phyloP scores from a whole-genome alignment of 2,797 vertebrate species.

The Pangasius larnaudii region DNA sequence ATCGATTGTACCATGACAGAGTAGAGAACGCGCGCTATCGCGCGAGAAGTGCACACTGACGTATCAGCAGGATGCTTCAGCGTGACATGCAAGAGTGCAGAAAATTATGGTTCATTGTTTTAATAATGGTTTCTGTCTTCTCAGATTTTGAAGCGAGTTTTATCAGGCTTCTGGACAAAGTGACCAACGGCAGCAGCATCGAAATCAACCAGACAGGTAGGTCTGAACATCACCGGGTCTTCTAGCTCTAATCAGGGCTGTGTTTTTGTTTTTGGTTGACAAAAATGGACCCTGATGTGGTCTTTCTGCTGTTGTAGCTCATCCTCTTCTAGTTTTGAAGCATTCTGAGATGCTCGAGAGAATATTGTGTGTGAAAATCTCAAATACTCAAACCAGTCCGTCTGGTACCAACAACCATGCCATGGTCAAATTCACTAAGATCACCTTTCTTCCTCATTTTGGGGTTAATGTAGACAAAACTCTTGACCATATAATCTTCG shows the following conservation, averaged over 20 bases:
- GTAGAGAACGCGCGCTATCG: background rate
- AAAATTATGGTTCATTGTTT: background rate
- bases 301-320: background rate
- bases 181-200: constrained; percentile 94
- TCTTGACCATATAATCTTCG: background rate
- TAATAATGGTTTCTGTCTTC: constrained; percentile 7
- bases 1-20: background rate
- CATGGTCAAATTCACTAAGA: background rate
- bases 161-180: constrained; percentile 92
- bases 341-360: background rate
- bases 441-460: background rate
- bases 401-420: background rate
- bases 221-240: background rate
- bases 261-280: background rate
- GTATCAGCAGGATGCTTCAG: background rate
- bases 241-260: background rate
- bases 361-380: no score
- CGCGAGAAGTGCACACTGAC: background rate
- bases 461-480: background rate
- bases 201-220: constrained; percentile 98
- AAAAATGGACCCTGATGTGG: background rate
- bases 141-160: constrained; percentile 97
- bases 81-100: background rate
- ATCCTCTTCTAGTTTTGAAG: background rate
- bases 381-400: background rate